Conservation (phyloP, 2,113 vertebrate genomes). For the Equus quagga region DNA sequence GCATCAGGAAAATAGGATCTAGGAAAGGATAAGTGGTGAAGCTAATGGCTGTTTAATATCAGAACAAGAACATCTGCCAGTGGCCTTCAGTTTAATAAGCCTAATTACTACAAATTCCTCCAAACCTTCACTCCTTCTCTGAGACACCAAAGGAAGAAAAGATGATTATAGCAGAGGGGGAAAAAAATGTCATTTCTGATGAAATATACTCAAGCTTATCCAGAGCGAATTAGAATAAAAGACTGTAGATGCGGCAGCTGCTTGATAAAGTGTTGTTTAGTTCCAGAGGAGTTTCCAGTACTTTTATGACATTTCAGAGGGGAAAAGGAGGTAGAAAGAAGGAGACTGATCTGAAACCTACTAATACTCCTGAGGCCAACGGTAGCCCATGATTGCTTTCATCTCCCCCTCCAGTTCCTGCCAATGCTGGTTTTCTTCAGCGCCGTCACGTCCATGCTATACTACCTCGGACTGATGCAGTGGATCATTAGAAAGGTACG, state of each 20-base stretch:
- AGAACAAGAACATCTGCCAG: too few species aligned
- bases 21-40: too few species aligned
- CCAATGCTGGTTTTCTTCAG: constrained; percentile 94
- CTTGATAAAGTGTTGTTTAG: background rate
- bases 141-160: constrained; percentile 19
- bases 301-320: background rate
- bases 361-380: fast-evolving
- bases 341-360: background rate
- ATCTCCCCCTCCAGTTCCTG: constrained; percentile 87
- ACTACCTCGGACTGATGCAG: constrained; percentile 91
- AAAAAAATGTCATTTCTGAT: background rate
- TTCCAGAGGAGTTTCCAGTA: background rate
- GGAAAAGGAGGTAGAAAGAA: background rate
- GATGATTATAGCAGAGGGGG: background rate
- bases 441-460: constrained; percentile 92
- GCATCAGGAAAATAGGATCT: too few species aligned
- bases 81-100: background rate
- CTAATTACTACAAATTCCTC: background rate
- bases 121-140: background rate
- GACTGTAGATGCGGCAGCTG: background rate
- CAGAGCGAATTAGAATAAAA: background rate
- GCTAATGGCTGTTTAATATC: too few species aligned
- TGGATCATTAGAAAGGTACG: constrained; percentile 93
- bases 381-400: background rate
- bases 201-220: background rate